Conservation (phyloP, 1,140 invertebrate species). For the Scaptomyza hsui region DNA sequence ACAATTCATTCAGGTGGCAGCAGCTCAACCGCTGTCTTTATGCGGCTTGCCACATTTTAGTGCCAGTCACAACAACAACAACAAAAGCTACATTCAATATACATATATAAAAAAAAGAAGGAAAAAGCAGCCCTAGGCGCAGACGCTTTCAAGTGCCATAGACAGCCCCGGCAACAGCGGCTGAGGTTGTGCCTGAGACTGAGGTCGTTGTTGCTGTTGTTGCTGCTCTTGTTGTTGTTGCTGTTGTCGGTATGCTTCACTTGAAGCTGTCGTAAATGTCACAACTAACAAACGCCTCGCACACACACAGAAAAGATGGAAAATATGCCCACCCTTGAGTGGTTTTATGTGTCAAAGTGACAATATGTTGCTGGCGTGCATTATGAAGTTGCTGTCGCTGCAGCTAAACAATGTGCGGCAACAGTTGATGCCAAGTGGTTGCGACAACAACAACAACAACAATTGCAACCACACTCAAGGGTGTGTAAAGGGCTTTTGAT, state of each 20-base stretch:
- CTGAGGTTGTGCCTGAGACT: slow-evolving; percentile 48
- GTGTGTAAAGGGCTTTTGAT: slow-evolving; percentile 31
- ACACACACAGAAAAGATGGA: slow-evolving; percentile 35
- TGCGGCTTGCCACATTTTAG: slow-evolving; percentile 42
- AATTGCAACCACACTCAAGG: slow-evolving; percentile 28
- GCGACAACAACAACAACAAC: slow-evolving; percentile 42
- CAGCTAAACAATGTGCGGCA: slow-evolving; percentile 53
- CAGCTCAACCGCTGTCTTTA: slow-evolving; percentile 16
- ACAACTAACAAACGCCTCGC: slow-evolving; percentile 56
- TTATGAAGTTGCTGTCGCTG: slow-evolving; percentile 56
- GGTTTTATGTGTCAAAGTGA: slow-evolving; percentile 81
- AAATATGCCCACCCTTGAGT: slow-evolving; percentile 54
- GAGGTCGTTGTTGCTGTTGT: slow-evolving; percentile 39
- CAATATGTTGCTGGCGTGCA: slow-evolving; percentile 73
- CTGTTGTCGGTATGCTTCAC: slow-evolving; percentile 57
- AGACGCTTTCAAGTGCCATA: slow-evolving; percentile 77
- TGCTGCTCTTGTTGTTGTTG: slow-evolving; percentile 12
- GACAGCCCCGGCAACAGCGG: slow-evolving; percentile 33
- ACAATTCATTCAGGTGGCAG: slow-evolving; percentile 45
- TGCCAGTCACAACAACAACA: slow-evolving; percentile 31
- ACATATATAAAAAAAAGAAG: slow-evolving; percentile 12
- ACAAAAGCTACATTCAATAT: background rate
- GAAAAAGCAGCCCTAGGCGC: slow-evolving; percentile 58
- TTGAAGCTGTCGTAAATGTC: slow-evolving; percentile 79
- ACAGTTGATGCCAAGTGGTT: slow-evolving; percentile 50